Base-by-base conservation (phyloP, 2,888 invertebrate species). In the Xanthorhoe designata region DNA sequence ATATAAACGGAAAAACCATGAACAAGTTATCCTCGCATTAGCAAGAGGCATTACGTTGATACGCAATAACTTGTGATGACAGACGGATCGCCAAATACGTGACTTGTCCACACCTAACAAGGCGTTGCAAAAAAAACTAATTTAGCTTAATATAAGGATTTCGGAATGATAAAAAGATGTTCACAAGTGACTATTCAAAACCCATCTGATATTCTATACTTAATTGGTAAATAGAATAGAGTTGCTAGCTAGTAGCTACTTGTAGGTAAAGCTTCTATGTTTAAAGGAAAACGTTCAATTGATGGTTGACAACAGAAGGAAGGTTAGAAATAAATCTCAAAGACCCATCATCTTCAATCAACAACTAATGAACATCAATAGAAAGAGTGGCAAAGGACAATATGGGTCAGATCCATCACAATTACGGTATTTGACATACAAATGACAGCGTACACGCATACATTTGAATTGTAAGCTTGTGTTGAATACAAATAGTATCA, bases 11-110 rank as follows among this genome's bases (percentile, higher is more conserved):
- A 83, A 85, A 65, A 83, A 81, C 70, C 57, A 75, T 71, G 70
- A 78, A 81, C 75, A 73, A 61, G 78, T 79, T 83, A 77, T 78
- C 80, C 83, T 83, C 79, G 76, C 76, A 75, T 73, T 32, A 32
- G 42, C 42, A 70, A 71, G 64, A 61, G 61, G 69, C 64, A 77
- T 76, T 74, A 76, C 76, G 70, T 74, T 42, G 71, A 72, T 65
- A 73, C 75, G 81, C 79, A 80, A 81, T 78, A 78, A 56, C 61
- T 57, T 61, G 53, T 35, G 55, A 71, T 70, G 72, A 67, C 66
- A 59, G 70, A 69, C 75, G 65, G 62, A 72, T 71, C 58, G 62
- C 90, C 89, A 85, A 86, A 91, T 91, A 88, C 63, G 90, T 80
- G 84, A 88, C 86, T 80, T 78, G 91, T 79, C 78, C 78, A 24